A percentile compares a stretch with the other conserved stretches of the same genome.
These are phyloP conservation scores for Ennomos erosarius DNA, from an alignment of 2,888 invertebrate species.

Conservation along the genomic window DNA sequence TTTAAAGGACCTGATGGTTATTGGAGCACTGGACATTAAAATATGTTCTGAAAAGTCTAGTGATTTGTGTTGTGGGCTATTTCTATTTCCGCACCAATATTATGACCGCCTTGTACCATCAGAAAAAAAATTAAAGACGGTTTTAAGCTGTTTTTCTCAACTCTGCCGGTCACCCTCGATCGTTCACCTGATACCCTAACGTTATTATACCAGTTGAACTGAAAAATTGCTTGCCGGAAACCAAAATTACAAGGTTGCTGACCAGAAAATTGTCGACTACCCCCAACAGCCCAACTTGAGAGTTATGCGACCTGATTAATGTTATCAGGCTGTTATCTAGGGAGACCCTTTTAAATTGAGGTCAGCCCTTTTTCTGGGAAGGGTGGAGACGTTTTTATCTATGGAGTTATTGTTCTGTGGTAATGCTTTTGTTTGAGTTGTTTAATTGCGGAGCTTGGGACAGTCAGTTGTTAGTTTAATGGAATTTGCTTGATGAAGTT, in stretches of 20 bases:
- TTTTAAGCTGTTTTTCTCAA: too few relatives aligned
- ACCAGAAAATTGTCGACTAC: slow-evolving; percentile 78
- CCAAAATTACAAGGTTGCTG: slow-evolving; percentile 77
- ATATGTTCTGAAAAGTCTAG: too few relatives aligned
- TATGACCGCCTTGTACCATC: too few relatives aligned
- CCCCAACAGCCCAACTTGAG: slow-evolving; percentile 44
- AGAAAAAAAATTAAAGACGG: too few relatives aligned
- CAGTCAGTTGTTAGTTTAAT: too few relatives aligned
- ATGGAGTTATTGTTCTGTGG: slow-evolving; percentile 43
- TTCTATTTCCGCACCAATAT: too few relatives aligned
- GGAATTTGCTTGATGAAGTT: too few relatives aligned
- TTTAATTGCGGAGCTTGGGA: slow-evolving; percentile 16
- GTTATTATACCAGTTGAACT: slow-evolving; percentile 68
- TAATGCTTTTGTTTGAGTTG: slow-evolving; percentile 23
- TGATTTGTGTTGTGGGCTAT: too few relatives aligned
- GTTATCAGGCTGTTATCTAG: slow-evolving; percentile 78
- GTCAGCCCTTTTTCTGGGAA: slow-evolving; percentile 56
- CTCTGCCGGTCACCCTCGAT: slow-evolving; percentile 12
- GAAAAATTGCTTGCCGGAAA: slow-evolving; percentile 72
- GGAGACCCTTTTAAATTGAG: slow-evolving; percentile 68
- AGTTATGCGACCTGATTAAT: slow-evolving; percentile 79
- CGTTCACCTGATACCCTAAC: slow-evolving; percentile 40
- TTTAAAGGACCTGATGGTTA: too few relatives aligned
- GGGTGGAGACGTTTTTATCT: slow-evolving; percentile 56
- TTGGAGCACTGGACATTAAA: too few relatives aligned